These are phyloP conservation scores for Pelodiscus sinensis DNA, from an alignment of 2,113 vertebrate genomes.

Conservation along the genomic window DNA sequence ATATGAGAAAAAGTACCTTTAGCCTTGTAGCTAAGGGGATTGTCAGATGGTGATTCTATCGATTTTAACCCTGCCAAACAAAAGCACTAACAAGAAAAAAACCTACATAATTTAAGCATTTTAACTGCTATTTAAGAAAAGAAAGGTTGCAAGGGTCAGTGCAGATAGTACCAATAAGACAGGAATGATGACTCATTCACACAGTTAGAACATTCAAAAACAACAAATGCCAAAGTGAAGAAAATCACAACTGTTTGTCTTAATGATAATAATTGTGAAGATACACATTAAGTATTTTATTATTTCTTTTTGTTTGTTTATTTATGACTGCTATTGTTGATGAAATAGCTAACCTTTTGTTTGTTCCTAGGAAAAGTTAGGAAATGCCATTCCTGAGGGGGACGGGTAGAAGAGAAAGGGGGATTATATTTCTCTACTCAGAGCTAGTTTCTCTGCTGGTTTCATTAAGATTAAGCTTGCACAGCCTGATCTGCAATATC, in stretches of 20 bases:
- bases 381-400: not conserved
- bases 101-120: conserved; percentile 20
- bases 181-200: not conserved
- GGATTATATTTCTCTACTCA: not conserved
- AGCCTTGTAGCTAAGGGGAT: not conserved
- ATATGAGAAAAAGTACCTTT: not conserved
- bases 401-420: not conserved
- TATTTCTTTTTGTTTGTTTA: not conserved
- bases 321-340: not conserved
- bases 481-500: conserved; percentile 45
- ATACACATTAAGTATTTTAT: not conserved
- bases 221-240: not conserved
- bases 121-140: not conserved
- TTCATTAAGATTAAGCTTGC: conserved; percentile 50
- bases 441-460: not conserved
- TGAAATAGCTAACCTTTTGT: not conserved
- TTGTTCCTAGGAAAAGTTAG: not conserved
- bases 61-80: not conserved
- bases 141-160: not conserved
- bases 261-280: not conserved
- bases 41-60: conserved; percentile 37
- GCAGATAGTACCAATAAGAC: not conserved
- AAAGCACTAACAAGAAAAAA: conserved; percentile 23
- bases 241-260: not conserved
- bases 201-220: not conserved